Base-by-base conservation (phyloP, 92 coral and sea anemone genomes). In the Montipora capitata region DNA sequence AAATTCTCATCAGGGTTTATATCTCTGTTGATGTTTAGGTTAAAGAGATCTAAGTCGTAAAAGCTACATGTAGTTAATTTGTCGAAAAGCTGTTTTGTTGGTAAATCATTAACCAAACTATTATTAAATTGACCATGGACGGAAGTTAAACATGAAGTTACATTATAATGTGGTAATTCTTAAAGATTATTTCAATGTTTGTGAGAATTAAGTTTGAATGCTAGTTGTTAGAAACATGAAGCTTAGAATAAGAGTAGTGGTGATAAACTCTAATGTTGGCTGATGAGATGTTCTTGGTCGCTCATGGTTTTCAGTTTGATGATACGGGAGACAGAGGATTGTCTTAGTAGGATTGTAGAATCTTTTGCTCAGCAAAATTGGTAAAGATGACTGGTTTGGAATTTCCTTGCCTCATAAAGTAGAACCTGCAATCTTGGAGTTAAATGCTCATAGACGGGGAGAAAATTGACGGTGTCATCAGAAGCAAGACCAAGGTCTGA, bases 311-410 rank as follows among this genome's bases (percentile, higher is more conserved):
- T 58, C n/a, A 17, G 18, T 41, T 77, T 52, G 43, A 10, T 54
- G 5, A 40, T 17, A 64, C 70, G n/a, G 70, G 70, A 64, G 70
- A 2, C 70, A 17, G 70, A 64, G 70, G 70, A 64, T 64, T 64
- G 70, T 14, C 70, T 64, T 27, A 77, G 82, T 5, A 20, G 68
- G 40, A 77, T 65, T 65, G 82, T 57, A 43, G 64, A 57, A 51
- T 49, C 64, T 77, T 77, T 77, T 16, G 82, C 82, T 68, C 82
- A 77, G 49, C 82, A 77, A 56, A 57, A 77, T 14, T 61, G 43
- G n/a, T 77, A 77, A 16, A 15, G 11, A 56, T 17, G 66, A 77
- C 68, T 65, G 40, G 67, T 20, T 13, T 77, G 68, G 68, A 54
- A 77, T 51, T 77, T 77, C 68, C 57, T 77, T 2, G 82, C 70